Conservation (phyloP, 2,888 invertebrate genomes). For the Kryphioiulus occultus region DNA sequence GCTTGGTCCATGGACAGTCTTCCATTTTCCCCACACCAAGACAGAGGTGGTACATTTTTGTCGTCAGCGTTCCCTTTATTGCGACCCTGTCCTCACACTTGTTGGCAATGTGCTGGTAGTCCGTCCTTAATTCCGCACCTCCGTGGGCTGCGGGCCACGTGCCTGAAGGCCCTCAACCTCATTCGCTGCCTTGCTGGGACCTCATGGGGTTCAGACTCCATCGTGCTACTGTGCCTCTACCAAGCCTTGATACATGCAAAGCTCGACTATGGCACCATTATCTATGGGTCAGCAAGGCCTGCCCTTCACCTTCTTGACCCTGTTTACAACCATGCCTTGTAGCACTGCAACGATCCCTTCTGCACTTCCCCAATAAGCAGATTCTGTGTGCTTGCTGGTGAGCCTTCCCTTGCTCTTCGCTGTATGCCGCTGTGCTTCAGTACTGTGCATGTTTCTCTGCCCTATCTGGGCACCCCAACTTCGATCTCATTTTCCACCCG, state of each 20-base stretch:
- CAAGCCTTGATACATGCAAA: no score
- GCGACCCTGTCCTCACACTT: neutral
- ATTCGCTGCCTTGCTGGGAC: neutral
- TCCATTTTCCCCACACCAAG: neutral
- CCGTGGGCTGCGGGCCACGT: neutral
- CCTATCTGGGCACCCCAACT: no score
- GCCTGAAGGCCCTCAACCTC: neutral
- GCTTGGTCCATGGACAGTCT: neutral
- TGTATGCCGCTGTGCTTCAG: no score
- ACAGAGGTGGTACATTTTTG: neutral
- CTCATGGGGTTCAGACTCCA: neutral
- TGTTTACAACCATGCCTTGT: neutral
- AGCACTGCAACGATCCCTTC: neutral
- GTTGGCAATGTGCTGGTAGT: neutral
- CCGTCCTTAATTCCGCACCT: neutral
- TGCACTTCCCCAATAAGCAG: neutral
- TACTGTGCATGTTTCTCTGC: no score
- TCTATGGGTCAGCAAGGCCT: neutral
- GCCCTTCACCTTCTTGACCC: neutral
- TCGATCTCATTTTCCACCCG: no score
- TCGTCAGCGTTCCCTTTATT: neutral
- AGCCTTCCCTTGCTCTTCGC: no score
- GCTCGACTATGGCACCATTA: neutral
- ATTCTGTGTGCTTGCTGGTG: neutral
- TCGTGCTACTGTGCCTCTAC: neutral